phyloP scores from a whole-genome alignment of 2,888 invertebrate genomes.

The Dexiosoma caninum region DNA sequence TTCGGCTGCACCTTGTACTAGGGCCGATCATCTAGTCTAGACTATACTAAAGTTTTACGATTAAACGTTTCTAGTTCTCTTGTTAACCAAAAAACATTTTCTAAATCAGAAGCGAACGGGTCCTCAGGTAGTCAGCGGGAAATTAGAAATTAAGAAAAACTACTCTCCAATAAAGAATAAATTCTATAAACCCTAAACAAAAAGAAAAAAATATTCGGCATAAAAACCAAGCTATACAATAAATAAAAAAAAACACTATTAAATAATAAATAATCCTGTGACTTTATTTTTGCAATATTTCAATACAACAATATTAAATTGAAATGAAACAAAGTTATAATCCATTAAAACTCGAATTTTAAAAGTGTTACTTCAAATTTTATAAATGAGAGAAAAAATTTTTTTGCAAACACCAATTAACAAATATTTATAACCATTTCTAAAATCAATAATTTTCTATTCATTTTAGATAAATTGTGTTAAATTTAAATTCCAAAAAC shows the following conservation, averaged over 20 bases:
- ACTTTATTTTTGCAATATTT: neutral
- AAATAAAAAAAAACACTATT: neutral
- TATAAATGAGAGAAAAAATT: too few species aligned
- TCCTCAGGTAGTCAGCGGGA: constrained; percentile 73
- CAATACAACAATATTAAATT: neutral
- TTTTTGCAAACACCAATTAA: neutral
- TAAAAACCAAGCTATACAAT: neutral
- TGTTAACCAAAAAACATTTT: constrained; percentile 68
- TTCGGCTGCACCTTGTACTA: constrained; percentile 60
- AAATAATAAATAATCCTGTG: constrained; percentile 44
- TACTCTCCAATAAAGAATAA: constrained; percentile 14
- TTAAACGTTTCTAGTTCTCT: constrained; percentile 64
- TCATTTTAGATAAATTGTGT: constrained; percentile 68
- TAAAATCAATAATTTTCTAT: constrained; percentile 12
- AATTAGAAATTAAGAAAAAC: constrained; percentile 59
- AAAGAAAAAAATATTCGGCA: constrained; percentile 21
- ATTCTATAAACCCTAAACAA: constrained; percentile 3
- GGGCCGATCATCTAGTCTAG: constrained; percentile 54
- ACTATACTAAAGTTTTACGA: constrained; percentile 40
- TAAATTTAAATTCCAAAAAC: constrained; percentile 59
- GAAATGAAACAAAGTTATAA: neutral
- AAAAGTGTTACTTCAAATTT: neutral
- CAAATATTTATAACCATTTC: constrained; percentile 4
- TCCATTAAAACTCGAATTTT: neutral
- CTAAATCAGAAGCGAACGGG: constrained; percentile 75